Conservation (phyloP, 2,113 vertebrate species). For the Numida meleagris region DNA sequence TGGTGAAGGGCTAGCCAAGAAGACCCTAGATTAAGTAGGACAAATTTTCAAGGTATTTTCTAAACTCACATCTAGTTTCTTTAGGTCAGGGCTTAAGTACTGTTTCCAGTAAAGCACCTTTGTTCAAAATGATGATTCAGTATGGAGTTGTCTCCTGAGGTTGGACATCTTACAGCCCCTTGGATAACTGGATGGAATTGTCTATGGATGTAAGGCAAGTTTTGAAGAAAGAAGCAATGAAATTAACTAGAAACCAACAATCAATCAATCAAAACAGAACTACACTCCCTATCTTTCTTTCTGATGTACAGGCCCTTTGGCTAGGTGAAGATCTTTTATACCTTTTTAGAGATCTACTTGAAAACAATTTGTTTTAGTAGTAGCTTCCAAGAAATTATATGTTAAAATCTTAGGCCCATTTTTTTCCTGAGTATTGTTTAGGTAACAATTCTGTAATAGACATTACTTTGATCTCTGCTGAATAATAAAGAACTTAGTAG, state of each 20-base stretch:
- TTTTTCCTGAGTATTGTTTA: background rate
- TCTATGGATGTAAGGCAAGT: background rate
- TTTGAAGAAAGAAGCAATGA: background rate
- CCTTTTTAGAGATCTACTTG: background rate
- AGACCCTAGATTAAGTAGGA: accelerated
- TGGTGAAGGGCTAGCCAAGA: background rate
- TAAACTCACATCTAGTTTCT: background rate
- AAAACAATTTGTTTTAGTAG: background rate
- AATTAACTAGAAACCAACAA: background rate
- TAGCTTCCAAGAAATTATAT: background rate
- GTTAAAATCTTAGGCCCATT: background rate
- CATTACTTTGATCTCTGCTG: background rate
- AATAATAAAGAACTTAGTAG: background rate
- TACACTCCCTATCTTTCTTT: accelerated
- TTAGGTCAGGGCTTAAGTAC: background rate
- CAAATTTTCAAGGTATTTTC: background rate
- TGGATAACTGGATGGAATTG: background rate
- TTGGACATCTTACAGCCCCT: background rate
- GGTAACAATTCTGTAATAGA: background rate
- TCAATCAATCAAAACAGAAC: background rate
- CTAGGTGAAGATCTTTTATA: background rate
- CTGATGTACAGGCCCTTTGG: background rate
- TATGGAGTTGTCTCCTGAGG: background rate
- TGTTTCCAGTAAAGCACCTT: background rate
- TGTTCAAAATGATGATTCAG: background rate